A percentile compares a stretch with the other conserved stretches of the same genome.
Conservation (phyloP, 2,797 vertebrate genomes). For the Fistularia commersonii region DNA sequence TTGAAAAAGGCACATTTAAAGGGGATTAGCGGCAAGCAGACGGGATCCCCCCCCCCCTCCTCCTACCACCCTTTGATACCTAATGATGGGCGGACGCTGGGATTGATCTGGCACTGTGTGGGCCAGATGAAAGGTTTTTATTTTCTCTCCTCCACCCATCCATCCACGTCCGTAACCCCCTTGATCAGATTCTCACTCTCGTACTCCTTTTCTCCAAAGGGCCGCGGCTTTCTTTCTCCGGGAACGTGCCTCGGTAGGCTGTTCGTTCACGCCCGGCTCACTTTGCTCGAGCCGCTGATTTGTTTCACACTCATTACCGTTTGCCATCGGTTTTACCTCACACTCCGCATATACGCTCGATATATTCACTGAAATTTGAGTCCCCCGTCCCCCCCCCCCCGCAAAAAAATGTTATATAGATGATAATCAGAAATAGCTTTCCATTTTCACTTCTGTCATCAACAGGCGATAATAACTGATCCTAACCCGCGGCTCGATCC, state of each 20-base stretch:
- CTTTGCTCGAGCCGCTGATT: background rate
- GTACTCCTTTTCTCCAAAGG: conserved; percentile 22
- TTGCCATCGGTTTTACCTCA: no score
- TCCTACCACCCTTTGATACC: conserved; percentile 66
- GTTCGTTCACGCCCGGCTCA: background rate
- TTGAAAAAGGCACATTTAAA: conserved; percentile 57
- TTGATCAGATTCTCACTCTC: conserved; percentile 46
- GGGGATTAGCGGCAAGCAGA: conserved; percentile 60
- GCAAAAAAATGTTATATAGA: no score
- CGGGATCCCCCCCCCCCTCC: conserved; percentile 55
- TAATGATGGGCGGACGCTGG: conserved; percentile 63
- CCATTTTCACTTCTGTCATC: no score
- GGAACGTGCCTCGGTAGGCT: conserved; percentile 1
- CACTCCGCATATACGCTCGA: no score
- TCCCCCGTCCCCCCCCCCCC: no score
- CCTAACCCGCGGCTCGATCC: no score
- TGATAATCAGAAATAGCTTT: no score
- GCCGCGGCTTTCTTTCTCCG: conserved; percentile 8
- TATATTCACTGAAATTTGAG: no score
- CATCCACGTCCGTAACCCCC: conserved; percentile 37
- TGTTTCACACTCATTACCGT: background rate
- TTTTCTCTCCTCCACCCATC: conserved; percentile 49
- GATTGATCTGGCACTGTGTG: conserved; percentile 70
- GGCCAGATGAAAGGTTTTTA: conserved; percentile 65
- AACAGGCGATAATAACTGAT: no score